A percentile compares a stretch with the other conserved stretches of the same genome.
phyloP scores from a whole-genome alignment of 2,888 invertebrate species.

The Chouioia cunea region DNA sequence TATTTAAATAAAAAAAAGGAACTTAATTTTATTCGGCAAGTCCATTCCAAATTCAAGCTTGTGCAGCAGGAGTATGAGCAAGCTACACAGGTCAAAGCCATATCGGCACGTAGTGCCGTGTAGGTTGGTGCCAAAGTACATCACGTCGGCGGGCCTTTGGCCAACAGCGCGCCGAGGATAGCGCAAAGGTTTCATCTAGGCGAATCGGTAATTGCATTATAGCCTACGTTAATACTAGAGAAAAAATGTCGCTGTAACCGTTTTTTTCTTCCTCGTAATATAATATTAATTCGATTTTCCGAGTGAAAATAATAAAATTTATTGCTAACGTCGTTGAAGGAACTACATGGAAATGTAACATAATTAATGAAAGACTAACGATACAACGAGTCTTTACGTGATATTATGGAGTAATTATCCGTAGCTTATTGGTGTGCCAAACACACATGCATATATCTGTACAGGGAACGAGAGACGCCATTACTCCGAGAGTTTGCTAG shows the following conservation, averaged over 20 bases:
- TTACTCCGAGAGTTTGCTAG: too few relatives aligned
- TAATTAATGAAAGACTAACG: too few relatives aligned
- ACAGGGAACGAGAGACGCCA: too few relatives aligned
- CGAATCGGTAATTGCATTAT: constrained; percentile 16
- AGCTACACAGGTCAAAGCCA: neutral
- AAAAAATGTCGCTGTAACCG: neutral
- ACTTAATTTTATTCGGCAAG: too few relatives aligned
- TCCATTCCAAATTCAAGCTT: too few relatives aligned
- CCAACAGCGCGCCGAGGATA: too few relatives aligned
- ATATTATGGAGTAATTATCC: constrained; percentile 16
- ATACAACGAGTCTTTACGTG: too few relatives aligned
- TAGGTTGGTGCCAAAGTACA: too few relatives aligned
- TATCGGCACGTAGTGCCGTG: constrained; percentile 16
- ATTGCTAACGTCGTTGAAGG: constrained; percentile 20
- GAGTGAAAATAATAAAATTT: constrained; percentile 26
- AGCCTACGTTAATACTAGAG: neutral
- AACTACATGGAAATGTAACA: neutral
- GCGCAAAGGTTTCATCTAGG: neutral
- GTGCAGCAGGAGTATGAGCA: too few relatives aligned
- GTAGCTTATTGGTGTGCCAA: neutral
- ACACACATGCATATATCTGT: too few relatives aligned
- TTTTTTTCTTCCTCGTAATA: neutral
- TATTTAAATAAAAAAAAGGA: too few relatives aligned
- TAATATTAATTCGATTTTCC: constrained; percentile 32
- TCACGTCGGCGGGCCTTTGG: neutral